Conservation (phyloP, 2,888 invertebrate species). For the Mellilla xanthometata region DNA sequence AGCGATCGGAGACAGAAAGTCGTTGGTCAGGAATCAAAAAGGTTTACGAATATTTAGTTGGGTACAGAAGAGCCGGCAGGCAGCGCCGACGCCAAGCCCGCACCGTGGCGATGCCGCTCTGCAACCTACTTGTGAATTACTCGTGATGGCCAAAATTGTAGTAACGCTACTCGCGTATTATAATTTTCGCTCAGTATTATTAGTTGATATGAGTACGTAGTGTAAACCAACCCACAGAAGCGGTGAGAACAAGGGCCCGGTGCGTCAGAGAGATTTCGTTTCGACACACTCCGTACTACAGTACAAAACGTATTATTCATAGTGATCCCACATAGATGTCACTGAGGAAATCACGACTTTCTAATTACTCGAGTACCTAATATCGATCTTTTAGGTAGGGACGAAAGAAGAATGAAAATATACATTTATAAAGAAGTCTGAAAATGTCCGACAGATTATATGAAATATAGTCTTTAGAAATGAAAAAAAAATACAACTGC, state of each 20-base stretch:
- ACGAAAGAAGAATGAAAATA: slow-evolving; percentile 54
- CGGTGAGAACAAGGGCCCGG: slow-evolving; percentile 62
- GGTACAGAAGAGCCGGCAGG: slow-evolving; percentile 24
- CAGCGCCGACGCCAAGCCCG: slow-evolving; percentile 9
- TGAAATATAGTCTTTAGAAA: slow-evolving; percentile 66
- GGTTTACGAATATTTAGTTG: slow-evolving; percentile 24
- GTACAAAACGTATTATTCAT: slow-evolving; percentile 35
- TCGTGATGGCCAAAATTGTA: slow-evolving; percentile 76
- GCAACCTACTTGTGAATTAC: slow-evolving; percentile 53
- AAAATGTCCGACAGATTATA: slow-evolving; percentile 68
- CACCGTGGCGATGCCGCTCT: slow-evolving; percentile 3
- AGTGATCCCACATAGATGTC: slow-evolving; percentile 66
- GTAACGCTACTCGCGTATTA: slow-evolving; percentile 67
- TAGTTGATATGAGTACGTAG: slow-evolving; percentile 59
- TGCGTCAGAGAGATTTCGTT: slow-evolving; percentile 47
- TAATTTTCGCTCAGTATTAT: slow-evolving; percentile 76
- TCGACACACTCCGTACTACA: slow-evolving; percentile 39
- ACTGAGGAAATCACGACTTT: slow-evolving; percentile 65
- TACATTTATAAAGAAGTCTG: slow-evolving; percentile 71
- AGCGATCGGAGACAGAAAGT: background rate
- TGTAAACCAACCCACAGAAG: slow-evolving; percentile 46
- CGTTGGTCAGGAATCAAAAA: slow-evolving; percentile 8
- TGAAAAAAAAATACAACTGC: slow-evolving; percentile 65
- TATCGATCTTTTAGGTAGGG: slow-evolving; percentile 74
- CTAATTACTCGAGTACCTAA: slow-evolving; percentile 63